Evolutionary conservation across 2,797 vertebrate genomes (phyloP), one percentile per base, ranked within the genome.

Genomic region (Balearica regulorum): DNA sequence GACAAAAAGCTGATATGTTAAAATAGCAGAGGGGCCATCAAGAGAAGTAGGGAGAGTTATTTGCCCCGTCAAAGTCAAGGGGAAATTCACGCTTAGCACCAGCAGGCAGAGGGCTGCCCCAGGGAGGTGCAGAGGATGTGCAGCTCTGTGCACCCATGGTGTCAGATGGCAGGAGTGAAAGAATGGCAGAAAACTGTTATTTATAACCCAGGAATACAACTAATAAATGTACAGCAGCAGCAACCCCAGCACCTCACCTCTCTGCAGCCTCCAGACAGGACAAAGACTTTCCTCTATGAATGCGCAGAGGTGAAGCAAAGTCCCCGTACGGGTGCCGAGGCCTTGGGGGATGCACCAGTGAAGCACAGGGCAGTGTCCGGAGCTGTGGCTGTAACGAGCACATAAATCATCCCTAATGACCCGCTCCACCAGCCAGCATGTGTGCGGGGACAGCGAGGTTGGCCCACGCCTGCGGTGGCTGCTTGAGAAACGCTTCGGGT

Each of bases 1-100:
- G 55, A 62, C 43, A 88, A 78, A 92, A 91, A 84, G 94, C 93
- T 95, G 96, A 94, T 35, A 77, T 17, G 33, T 54, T 86, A 48
- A 83, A 94, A 93, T 3, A 87, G 82, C 85, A 88, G 49, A 77
- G 33, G 37, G n/a, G 46, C 41, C n/a, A 3, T 77, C 57, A 16
- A 37, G 78, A 77, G 87, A 43, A 77, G 33, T 28, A 19, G 39
- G 35, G 69, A 69, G 51, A 19, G 54, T 10, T 49, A 11, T 49
- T 83, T 41, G 49, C 20, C 53, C 86, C 33, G 13, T 44, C 51
- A 43, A 72, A 88, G 80, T 25, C 49, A 88, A 73, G 31, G 51
- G 69, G 76, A 85, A 57, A 65, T 77, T 87, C 62, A 13, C 15
- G 31, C n/a, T 35, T 7, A 24, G 55, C 22, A 31, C 70, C 78